Conservation (phyloP, 2,113 vertebrate species). For the Aspiorhynchus laticeps region DNA sequence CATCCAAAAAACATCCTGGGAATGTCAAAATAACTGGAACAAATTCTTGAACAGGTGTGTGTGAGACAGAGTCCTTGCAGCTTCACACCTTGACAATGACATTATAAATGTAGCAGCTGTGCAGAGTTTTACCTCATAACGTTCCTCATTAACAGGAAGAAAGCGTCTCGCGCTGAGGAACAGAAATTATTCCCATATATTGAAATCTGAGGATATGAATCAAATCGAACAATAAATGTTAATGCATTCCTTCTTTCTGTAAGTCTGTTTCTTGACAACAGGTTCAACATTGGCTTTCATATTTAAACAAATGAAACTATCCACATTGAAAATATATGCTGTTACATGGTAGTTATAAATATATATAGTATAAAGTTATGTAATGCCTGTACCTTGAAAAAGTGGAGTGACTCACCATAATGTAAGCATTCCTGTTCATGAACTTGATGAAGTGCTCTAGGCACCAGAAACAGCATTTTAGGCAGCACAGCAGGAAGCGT, state of each 20-base stretch:
- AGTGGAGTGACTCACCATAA: constrained; percentile 84
- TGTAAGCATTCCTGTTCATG: constrained; percentile 96
- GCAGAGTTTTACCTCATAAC: constrained; percentile 82
- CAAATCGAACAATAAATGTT: neutral
- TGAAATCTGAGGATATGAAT: constrained; percentile 83
- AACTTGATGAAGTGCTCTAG: constrained; percentile 93
- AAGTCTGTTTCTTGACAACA: neutral
- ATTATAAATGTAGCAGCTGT: neutral
- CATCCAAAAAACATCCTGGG: neutral
- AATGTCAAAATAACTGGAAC: neutral
- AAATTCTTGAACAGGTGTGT: neutral
- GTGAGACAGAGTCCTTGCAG: neutral
- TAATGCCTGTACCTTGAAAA: neutral
- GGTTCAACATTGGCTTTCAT: neutral
- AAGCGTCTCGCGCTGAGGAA: constrained; percentile 89
- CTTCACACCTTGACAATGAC: constrained; percentile 24
- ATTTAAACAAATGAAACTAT: neutral
- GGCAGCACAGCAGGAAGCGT: constrained; percentile 88
- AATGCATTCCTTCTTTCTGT: neutral
- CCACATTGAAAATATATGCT: neutral
- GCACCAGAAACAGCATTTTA: constrained; percentile 97
- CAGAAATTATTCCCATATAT: constrained; percentile 97
- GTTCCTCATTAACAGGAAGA: constrained; percentile 94
- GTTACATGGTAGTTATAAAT: neutral
- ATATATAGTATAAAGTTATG: neutral